Conservation (phyloP, 1,140 invertebrate genomes). For the Lepidurus couesii region DNA sequence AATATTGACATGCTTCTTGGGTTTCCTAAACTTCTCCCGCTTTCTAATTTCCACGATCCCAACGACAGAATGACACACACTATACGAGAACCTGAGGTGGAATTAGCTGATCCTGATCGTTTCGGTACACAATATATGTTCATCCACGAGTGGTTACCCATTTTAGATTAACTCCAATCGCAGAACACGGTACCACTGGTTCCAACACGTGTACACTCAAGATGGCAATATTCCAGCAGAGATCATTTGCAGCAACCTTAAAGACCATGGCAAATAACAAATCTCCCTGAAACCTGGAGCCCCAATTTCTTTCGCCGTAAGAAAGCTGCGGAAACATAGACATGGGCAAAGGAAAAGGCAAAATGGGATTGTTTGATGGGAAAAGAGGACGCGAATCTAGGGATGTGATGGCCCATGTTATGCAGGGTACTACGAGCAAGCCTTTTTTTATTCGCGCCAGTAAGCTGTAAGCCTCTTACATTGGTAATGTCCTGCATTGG, state of each 20-base stretch:
- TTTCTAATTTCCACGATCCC: not conserved
- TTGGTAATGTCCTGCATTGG: not conserved
- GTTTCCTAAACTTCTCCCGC: not conserved
- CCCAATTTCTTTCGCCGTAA: not conserved
- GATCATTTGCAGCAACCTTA: constrained; percentile 4
- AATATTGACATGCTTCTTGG: constrained; percentile 10
- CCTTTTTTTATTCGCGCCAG: not conserved
- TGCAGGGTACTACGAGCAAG: not conserved
- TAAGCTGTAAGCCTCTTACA: not conserved
- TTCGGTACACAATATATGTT: not conserved
- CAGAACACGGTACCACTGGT: not conserved
- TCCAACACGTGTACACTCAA: not conserved
- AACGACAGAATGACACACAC: not conserved
- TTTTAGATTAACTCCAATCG: not conserved
- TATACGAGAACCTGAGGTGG: not conserved
- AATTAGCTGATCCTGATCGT: not conserved
- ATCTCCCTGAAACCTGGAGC: not conserved
- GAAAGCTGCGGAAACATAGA: no score
- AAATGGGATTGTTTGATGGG: not conserved
- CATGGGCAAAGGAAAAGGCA: no score
- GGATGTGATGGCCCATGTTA: not conserved
- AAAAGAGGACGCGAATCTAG: not conserved
- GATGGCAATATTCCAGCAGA: not conserved
- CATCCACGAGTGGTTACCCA: not conserved
- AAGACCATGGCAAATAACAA: not conserved